Evolutionary conservation across 2,797 vertebrate species (phyloP).

Genomic region (Eremophila alpestris): DNA sequence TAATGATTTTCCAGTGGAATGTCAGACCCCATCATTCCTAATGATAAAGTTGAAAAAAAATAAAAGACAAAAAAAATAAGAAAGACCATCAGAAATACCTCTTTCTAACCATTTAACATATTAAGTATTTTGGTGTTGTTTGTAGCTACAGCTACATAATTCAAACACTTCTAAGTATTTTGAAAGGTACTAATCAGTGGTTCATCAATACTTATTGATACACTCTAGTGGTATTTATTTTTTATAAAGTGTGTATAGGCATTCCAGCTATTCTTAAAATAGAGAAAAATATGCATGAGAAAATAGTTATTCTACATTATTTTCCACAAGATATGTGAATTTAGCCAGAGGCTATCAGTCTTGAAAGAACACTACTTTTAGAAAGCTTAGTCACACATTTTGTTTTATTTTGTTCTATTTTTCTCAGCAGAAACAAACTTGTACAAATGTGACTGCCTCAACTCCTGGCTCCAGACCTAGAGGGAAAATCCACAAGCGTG

Average conservation of each 20-base stretch:
- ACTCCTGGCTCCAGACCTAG: neutral
- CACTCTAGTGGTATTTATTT: neutral
- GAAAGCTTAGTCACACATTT: neutral
- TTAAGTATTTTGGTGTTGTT: neutral
- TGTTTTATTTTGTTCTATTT: neutral
- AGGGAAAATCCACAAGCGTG: neutral
- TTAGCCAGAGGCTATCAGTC: neutral
- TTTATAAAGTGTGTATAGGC: neutral
- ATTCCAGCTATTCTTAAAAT: neutral
- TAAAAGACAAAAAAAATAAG: neutral
- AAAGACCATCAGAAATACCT: neutral
- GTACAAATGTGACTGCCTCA: neutral
- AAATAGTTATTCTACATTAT: neutral
- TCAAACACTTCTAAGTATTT: neutral
- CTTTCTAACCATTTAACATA: neutral
- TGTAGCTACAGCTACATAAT: neutral
- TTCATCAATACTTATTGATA: neutral
- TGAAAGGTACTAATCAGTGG: neutral
- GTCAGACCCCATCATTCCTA: neutral
- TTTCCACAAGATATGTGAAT: neutral
- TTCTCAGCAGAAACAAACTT: neutral
- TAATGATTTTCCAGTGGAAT: neutral
- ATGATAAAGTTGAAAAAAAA: neutral
- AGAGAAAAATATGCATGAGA: neutral
- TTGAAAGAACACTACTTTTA: neutral